Evolutionary conservation across 2,113 vertebrate species (phyloP).

Genomic region (Fulica atra): DNA sequence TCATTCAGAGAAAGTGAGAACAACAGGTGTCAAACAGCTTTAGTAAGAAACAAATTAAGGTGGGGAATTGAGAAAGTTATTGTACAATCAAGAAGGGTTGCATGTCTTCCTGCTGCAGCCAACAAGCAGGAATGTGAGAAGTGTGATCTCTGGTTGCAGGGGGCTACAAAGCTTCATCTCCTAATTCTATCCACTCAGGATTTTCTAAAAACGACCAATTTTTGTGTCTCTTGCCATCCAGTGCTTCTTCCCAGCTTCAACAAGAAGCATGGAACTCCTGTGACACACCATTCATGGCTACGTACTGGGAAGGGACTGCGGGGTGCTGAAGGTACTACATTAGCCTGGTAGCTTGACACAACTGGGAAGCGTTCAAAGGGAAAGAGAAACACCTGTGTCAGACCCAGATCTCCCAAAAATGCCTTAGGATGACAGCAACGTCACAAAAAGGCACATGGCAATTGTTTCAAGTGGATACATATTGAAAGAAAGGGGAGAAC

Average conservation of each 20-base stretch:
- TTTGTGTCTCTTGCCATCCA: not conserved
- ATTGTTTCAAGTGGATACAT: not conserved
- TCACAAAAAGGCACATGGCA: not conserved
- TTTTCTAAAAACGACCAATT: not conserved
- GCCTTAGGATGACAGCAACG: not conserved
- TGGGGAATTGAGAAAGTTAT: not conserved
- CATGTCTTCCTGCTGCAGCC: not conserved
- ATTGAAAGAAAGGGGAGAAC: not conserved
- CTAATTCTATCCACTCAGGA: not conserved
- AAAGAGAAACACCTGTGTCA: not conserved
- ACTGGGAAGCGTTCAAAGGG: not conserved
- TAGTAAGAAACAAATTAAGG: not conserved
- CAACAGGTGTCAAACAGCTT: not conserved
- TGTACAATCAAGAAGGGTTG: not conserved
- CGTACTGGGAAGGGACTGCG: not conserved
- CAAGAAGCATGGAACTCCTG: not conserved
- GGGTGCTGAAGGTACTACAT: not conserved
- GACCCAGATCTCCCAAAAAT: not conserved
- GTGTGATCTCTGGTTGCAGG: not conserved
- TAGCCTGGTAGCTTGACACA: not conserved
- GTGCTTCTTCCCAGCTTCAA: not conserved
- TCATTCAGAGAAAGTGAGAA: not conserved
- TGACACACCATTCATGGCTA: not conserved
- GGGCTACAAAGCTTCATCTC: not conserved
- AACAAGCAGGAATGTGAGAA: not conserved